Evolutionary conservation across 2,888 invertebrate species (phyloP), one percentile per base, ranked within the genome.

Genomic region (Gerosis bhagava): DNA sequence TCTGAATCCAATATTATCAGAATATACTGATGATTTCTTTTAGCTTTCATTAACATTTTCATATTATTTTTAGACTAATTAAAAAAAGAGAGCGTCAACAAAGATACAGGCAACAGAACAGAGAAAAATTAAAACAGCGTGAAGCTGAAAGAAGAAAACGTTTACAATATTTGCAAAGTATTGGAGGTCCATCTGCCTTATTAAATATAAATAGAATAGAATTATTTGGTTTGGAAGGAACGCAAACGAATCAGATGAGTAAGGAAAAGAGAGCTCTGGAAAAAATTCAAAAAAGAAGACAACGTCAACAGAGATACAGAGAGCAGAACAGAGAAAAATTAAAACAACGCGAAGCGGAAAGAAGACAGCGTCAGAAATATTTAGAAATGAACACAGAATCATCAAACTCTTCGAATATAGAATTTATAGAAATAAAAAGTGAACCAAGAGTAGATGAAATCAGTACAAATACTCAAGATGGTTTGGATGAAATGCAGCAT

Each of bases 41-140:
- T n/a, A n/a, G n/a, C n/a, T n/a, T n/a, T n/a, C n/a, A n/a, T n/a
- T n/a, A n/a, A n/a, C n/a, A n/a, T n/a, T n/a, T n/a, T n/a, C n/a
- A 19, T 28, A 5, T 28, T 37, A 19, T 51, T 51, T 59, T 59
- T 42, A 57, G 53, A 57, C 48, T 53, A 52, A 48, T 54, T 51
- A 58, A 51, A 41, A 58, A 59, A 53, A 62, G 35, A 50, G 57
- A 57, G 56, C 52, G 58, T 51, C 61, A 61, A 42, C 37, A 53
- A 56, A 46, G 57, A 55, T 59, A 59, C 51, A 59, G 59, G 50
- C 56, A 59, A 56, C 51, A 44, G 54, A 62, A 62, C 51, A 62
- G 59, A 58, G 57, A 57, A 6, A 61, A 59, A 54, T 51, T 58
- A 40, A 56, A 56, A 16, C 51, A 53, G 36, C 55, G 56, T 53